Evolutionary conservation across 2,797 vertebrate genomes (phyloP).

Genomic region (Hippocampus kuda): DNA sequence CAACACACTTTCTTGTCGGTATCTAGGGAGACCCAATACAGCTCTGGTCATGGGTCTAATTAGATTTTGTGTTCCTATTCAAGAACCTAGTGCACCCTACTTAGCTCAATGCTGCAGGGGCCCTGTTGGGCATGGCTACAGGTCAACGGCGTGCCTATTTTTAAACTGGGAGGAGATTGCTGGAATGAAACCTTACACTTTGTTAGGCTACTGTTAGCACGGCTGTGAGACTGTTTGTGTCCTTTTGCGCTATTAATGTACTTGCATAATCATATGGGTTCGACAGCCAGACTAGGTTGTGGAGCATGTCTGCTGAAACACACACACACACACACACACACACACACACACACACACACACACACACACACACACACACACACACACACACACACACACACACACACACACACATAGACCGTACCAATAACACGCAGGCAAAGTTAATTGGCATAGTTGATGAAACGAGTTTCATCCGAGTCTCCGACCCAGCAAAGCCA

Average conservation of each 20-base stretch:
- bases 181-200: slow-evolving; percentile 58
- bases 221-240: slow-evolving; percentile 17
- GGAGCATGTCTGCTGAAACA: not conserved
- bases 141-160: slow-evolving; percentile 57
- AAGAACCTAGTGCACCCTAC: not conserved
- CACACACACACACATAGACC: not conserved
- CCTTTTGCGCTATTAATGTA: slow-evolving; percentile 1
- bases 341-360: not conserved
- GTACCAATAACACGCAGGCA: slow-evolving; percentile 24
- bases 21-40: not conserved
- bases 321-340: too few relatives aligned
- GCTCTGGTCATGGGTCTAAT: not conserved
- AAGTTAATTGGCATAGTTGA: slow-evolving; percentile 3
- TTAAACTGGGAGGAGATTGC: slow-evolving; percentile 45
- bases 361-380: not conserved
- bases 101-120: slow-evolving; percentile 16
- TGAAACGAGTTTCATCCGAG: slow-evolving; percentile 11
- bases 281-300: not conserved
- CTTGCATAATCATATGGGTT: not conserved
- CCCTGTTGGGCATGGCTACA: slow-evolving; percentile 39
- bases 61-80: not conserved
- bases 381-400: not conserved
- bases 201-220: slow-evolving; percentile 39
- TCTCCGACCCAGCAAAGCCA: slow-evolving; percentile 5
- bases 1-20: too few relatives aligned